Base-by-base conservation (phyloP, 2,797 vertebrate genomes). In the Rallus crepitans region DNA sequence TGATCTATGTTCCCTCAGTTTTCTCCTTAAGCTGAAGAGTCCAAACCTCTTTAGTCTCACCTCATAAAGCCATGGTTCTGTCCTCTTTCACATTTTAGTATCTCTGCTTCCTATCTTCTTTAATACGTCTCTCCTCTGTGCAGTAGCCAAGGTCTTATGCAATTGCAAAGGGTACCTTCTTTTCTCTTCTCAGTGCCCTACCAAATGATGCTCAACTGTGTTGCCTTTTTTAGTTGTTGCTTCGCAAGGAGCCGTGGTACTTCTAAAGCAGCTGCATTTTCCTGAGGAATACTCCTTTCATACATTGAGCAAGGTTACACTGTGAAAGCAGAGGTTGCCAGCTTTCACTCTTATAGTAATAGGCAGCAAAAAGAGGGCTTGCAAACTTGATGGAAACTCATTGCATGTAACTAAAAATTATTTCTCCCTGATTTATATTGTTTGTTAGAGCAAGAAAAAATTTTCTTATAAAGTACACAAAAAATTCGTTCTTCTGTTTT, bases 231-330 rank as follows among this genome's bases (percentile, higher is more conserved):
- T 35, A 76, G 70, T 19, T 79, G 12, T 5, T 50, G 48, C 48
- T 50, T 95, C 12, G 12, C 57, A 61, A 55, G 77, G 69, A 96
- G 40, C 53, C 31, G 18, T 21, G 19, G 13, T 57, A 40, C 24
- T 57, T 96, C 65, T 50, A 83, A 71, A 76, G 14, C 18, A 77
- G 42, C 23, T 79, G 12, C 4, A 48, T 85, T 87, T 93, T 89
- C 50, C 70, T 71, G 25, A n/a, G 37, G 35, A 92, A 33, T 16
- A 30, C 10, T 79, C 12, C 55, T 77, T 80, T 92, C 59, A 87
- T 27, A 60, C 30, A 11, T 37, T 72, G 60, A 82, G 18, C 16
- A 88, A 94, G 37, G 63, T 92, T 92, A 73, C 25, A 14, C 15
- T 84, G 37, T 27, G 31, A 72, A 79, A 94, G 33, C 12, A 91